phyloP scores from a whole-genome alignment of 2,113 vertebrate genomes.

The Epinephelus fuscoguttatus region DNA sequence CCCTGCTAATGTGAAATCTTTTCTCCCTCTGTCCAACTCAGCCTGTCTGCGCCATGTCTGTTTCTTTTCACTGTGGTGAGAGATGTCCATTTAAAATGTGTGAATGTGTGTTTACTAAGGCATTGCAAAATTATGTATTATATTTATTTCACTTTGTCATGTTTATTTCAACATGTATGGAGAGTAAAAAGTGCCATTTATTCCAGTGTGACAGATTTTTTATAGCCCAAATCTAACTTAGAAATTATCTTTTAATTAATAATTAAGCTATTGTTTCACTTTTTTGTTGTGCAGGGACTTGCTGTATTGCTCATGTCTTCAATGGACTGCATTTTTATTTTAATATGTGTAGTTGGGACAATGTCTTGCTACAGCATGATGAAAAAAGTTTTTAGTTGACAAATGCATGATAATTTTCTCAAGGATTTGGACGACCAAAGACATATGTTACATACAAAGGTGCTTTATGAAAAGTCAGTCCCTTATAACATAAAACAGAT shows the following conservation, averaged over 20 bases:
- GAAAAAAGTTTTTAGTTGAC: neutral
- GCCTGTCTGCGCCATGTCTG: neutral
- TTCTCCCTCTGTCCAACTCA: constrained; percentile 21
- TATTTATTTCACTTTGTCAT: neutral
- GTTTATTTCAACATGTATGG: neutral
- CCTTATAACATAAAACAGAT: neutral
- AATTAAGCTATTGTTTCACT: neutral
- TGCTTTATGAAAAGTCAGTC: neutral
- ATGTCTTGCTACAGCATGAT: neutral
- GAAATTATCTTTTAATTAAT: neutral
- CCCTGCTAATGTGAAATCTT: constrained; percentile 54
- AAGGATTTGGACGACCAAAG: neutral
- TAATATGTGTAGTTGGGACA: neutral
- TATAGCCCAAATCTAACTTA: neutral
- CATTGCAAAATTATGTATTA: neutral
- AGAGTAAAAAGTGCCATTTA: neutral
- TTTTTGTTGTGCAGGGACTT: neutral
- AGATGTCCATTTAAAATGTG: neutral
- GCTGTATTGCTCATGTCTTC: neutral
- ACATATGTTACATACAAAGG: neutral
- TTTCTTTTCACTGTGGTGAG: constrained; percentile 13
- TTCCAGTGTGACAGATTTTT: neutral
- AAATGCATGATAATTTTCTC: neutral
- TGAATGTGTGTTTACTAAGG: neutral
- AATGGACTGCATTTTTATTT: neutral